Conservation (phyloP, 1,140 invertebrate genomes). For the Holcopasites calliopsidis region DNA sequence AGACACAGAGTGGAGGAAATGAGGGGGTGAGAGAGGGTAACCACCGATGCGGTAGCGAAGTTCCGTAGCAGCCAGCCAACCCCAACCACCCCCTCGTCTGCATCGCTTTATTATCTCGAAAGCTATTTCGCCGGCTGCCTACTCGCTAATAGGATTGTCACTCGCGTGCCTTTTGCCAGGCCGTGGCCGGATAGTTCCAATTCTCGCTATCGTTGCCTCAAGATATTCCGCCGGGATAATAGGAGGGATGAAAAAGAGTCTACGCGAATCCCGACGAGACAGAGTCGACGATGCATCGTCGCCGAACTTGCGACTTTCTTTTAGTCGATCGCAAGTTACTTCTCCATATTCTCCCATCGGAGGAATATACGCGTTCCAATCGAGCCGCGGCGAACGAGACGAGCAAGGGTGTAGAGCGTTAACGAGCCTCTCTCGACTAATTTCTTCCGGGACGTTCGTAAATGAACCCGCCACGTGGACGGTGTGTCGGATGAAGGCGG, state of each 20-base stretch:
- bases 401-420: conserved; percentile 6
- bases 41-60: conserved; percentile 26
- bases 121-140: conserved; percentile 64
- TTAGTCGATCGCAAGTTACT: too few species aligned
- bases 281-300: too few species aligned
- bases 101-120: conserved; percentile 63
- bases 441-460: conserved; percentile 46
- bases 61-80: conserved; percentile 41
- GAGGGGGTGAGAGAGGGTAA: too few species aligned
- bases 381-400: neutral
- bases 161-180: conserved; percentile 61
- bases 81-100: conserved; percentile 30
- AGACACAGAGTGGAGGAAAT: neutral
- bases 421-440: conserved; percentile 51
- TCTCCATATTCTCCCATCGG: too few species aligned
- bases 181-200: conserved; percentile 55
- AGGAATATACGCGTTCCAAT: conserved; percentile 11
- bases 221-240: conserved; percentile 59
- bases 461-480: conserved; percentile 57
- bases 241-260: too few species aligned
- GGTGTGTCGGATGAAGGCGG: conserved; percentile 14
- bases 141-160: conserved; percentile 66
- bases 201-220: conserved; percentile 54
- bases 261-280: neutral
- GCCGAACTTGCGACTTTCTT: too few species aligned